Evolutionary conservation across 2,113 vertebrate genomes (phyloP), one percentile per base, ranked within the genome.

Genomic region (Pandion haliaetus): DNA sequence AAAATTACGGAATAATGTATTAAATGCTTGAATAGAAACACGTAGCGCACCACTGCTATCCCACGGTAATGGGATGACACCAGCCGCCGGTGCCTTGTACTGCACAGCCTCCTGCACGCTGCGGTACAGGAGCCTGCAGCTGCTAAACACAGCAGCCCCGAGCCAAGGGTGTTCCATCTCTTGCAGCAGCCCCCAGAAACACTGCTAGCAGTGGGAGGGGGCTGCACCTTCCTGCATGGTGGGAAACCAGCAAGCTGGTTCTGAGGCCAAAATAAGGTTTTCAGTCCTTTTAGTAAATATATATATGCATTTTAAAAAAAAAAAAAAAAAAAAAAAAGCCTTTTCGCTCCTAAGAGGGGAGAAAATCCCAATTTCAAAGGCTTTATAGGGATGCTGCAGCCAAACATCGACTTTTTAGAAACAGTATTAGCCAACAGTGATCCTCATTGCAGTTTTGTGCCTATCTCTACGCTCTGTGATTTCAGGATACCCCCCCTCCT

Each of bases 1-100:
- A 98, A 98, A 98, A 96, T 96, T 96, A 98, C 96, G 95, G 94
- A 95, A 95, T 94, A 96, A 96, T 36, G 86, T 34, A 91, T 96
- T 90, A 96, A 97, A 95, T 50, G 96, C 96, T 92, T 84, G 79
- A 96, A 71, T 23, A 90, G 96, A 80, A 95, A 59, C 57, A 58
- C 16, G 3, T 36, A 26, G 38, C 0, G 36, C 55, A 26, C 20
- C n/a, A 2, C 28, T 38, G 25, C 82, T 7, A 17, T 87, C 86
- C n/a, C 2, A 3, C 20, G 49, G 96, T 86, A 34, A 78, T 9
- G 83, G 86, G 92, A 83, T 96, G 98, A 97, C 98, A 97, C 97
- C 97, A 57, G 63, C 97, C 15, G 93, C 88, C 29, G 1, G 12
- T 21, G 20, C 16, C 34, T 55, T 28, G 93, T 93, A 97, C 84